A percentile compares a stretch with the other conserved stretches of the same genome.
Conservation (phyloP, 2,113 vertebrate species). For the Campylorhamphus procurvoides region DNA sequence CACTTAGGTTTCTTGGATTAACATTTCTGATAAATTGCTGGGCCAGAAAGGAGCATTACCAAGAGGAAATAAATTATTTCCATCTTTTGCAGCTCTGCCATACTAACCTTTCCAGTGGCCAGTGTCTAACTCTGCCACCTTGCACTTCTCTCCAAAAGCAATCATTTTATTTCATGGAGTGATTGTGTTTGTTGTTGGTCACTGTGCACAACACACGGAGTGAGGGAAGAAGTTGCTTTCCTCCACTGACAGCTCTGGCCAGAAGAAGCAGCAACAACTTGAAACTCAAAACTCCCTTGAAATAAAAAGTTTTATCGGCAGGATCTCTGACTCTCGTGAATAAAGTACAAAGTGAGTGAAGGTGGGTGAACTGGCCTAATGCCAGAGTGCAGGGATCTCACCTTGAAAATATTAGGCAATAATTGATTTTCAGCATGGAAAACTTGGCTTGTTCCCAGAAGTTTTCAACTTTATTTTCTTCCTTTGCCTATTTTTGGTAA, state of each 20-base stretch:
- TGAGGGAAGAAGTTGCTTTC: background rate
- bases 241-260: background rate
- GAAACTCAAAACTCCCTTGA: slow-evolving; percentile 19
- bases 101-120: slow-evolving; percentile 75
- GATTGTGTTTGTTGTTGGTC: slow-evolving; percentile 43
- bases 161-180: slow-evolving; percentile 63
- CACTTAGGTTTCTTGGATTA: slow-evolving; percentile 79
- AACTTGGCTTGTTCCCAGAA: slow-evolving; percentile 9
- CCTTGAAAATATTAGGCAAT: slow-evolving; percentile 2
- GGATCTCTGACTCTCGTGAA: background rate
- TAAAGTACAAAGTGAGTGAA: slow-evolving; percentile 44
- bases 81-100: slow-evolving; percentile 61
- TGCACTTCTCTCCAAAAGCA: slow-evolving; percentile 71
- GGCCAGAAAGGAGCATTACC: slow-evolving; percentile 78
- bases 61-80: slow-evolving; percentile 80
- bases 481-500: slow-evolving; percentile 57
- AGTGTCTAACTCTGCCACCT: slow-evolving; percentile 73
- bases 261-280: background rate
- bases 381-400: background rate
- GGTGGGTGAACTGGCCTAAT: background rate
- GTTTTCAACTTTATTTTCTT: slow-evolving; percentile 55
- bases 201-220: background rate
- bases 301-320: background rate
- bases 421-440: slow-evolving; percentile 55
- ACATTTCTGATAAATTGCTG: slow-evolving; percentile 86